Conservation (phyloP, 2,797 vertebrate species). For the Parauchenoglanis ngamensis region DNA sequence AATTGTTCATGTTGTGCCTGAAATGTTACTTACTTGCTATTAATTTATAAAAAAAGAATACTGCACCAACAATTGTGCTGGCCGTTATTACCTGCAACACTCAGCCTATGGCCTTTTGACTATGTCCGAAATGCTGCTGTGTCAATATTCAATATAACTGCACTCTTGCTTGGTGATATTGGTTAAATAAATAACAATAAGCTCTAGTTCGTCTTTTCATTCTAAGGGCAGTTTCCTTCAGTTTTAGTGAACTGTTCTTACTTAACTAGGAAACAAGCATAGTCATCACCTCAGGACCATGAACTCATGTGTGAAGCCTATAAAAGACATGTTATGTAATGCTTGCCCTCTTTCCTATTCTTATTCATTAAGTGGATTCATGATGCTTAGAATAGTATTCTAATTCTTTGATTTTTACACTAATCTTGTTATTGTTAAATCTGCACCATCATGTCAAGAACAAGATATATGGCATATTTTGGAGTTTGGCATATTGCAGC, state of each 20-base stretch:
- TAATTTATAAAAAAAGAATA: neutral
- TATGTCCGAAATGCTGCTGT: neutral
- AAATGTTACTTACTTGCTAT: neutral
- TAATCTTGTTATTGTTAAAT: neutral
- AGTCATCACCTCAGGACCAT: neutral
- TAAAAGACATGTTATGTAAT: neutral
- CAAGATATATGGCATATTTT: neutral
- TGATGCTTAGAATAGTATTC: neutral
- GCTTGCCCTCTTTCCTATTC: neutral
- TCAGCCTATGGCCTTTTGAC: neutral
- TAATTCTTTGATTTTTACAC: neutral
- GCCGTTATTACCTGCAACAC: neutral
- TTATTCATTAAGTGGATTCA: neutral
- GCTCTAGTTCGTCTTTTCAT: neutral
- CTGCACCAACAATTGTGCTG: neutral
- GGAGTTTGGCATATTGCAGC: neutral
- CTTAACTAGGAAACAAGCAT: neutral
- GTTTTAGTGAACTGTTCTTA: neutral
- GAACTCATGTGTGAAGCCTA: neutral
- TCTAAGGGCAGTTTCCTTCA: neutral
- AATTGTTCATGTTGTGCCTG: neutral
- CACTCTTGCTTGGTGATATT: neutral
- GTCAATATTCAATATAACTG: neutral
- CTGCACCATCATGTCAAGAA: neutral
- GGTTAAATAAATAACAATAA: neutral